These are phyloP conservation scores for Miltochrista miniata DNA, from an alignment of 2,888 invertebrate species.

Conservation along the genomic window DNA sequence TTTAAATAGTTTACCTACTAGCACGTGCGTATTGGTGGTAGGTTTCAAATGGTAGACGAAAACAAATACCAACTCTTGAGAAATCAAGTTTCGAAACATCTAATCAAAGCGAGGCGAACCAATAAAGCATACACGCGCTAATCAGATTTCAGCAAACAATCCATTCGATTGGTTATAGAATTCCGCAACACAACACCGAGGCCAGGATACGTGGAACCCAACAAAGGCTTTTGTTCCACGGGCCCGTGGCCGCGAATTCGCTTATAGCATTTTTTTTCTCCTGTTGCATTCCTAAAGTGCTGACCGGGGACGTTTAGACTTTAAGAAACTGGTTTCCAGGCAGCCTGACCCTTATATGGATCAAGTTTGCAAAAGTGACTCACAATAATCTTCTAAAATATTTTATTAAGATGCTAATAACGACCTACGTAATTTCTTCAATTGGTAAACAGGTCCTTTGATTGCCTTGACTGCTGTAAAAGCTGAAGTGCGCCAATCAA, in stretches of 20 bases:
- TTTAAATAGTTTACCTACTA: neutral
- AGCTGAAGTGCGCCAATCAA: neutral
- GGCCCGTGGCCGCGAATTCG: constrained; percentile 57
- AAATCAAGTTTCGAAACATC: constrained; percentile 35
- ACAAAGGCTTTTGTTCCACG: constrained; percentile 79
- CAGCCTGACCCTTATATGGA: constrained; percentile 36
- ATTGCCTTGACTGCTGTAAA: neutral
- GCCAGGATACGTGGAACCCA: constrained; percentile 74
- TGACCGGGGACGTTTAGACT: constrained; percentile 56
- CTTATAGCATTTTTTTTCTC: constrained; percentile 62
- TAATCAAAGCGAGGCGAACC: constrained; percentile 34
- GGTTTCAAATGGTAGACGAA: neutral
- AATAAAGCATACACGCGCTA: constrained; percentile 50
- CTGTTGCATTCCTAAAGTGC: constrained; percentile 75
- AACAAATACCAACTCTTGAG: constrained; percentile 22
- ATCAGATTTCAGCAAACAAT: constrained; percentile 71
- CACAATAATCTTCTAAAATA: constrained; percentile 29
- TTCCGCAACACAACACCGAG: constrained; percentile 70
- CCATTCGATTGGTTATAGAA: constrained; percentile 69
- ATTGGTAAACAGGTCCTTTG: neutral
- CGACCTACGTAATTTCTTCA: neutral
- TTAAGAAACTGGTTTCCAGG: constrained; percentile 60
- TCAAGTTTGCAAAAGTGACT: constrained; percentile 46
- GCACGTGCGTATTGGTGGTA: neutral
- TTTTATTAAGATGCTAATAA: neutral